Percentiles rank a stretch among this genome's conserved stretches.
These are phyloP conservation scores for Sigmodon hispidus DNA, from an alignment of 2,113 vertebrate species.

Conservation along the genomic window DNA sequence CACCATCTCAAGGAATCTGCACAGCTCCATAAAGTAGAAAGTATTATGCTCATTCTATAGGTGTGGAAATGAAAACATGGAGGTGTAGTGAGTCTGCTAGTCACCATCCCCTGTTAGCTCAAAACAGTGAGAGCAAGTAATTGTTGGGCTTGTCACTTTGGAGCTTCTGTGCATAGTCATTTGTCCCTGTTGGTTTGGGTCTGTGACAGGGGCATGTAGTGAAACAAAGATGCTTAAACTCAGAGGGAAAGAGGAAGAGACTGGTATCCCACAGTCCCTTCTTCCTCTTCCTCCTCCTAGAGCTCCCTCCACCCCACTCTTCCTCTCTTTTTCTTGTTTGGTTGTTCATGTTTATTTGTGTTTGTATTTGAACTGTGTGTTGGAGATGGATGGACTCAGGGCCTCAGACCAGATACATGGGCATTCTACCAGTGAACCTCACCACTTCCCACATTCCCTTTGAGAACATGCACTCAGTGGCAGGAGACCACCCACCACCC, in stretches of 20 bases:
- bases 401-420: background rate
- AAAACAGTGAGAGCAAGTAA: background rate
- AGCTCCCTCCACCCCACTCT: too few species aligned
- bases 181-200: background rate
- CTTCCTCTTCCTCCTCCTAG: background rate
- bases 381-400: background rate
- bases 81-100: conserved; percentile 1
- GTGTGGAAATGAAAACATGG: conserved; percentile 48
- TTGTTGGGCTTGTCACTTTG: background rate
- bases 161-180: background rate
- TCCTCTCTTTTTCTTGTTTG: background rate
- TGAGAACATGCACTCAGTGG: background rate
- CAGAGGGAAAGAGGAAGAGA: conserved; percentile 13
- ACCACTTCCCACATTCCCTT: too few species aligned
- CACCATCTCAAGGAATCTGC: background rate
- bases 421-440: background rate
- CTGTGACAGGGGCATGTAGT: background rate
- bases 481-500: background rate
- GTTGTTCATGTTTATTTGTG: background rate
- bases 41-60: conserved; percentile 20
- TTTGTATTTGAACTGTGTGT: background rate
- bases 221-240: background rate
- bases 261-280: background rate
- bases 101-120: background rate
- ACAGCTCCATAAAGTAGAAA: background rate